Conservation (phyloP, 2,888 invertebrate species). For the Gastracanthus pulcherrimus region DNA sequence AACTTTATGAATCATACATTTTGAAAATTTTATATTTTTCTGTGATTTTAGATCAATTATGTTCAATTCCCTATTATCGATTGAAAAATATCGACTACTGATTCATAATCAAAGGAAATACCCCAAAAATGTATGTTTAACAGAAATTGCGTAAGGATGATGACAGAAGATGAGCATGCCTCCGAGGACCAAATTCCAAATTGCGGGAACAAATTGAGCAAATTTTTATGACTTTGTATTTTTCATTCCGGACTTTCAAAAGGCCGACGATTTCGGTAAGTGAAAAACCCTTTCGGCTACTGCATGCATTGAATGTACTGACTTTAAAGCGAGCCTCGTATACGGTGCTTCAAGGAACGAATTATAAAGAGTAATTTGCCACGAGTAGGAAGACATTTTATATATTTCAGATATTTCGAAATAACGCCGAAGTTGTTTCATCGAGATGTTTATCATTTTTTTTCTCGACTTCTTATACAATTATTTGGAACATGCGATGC, state of each 20-base stretch:
- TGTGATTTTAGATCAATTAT: too few species aligned
- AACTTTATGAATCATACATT: too few species aligned
- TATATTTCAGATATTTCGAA: background rate
- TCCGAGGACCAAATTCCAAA: background rate
- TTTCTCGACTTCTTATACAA: background rate
- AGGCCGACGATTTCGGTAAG: conserved; percentile 17
- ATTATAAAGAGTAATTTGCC: conserved; percentile 31
- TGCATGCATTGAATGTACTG: too few species aligned
- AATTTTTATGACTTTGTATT: conserved; percentile 17
- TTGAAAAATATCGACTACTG: background rate
- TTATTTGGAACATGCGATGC: background rate
- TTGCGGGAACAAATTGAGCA: conserved; percentile 11
- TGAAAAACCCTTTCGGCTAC: conserved; percentile 40
- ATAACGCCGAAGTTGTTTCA: background rate
- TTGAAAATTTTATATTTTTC: too few species aligned
- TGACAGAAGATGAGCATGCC: background rate
- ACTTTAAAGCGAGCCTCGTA: background rate
- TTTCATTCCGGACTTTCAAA: background rate
- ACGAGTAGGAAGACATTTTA: background rate
- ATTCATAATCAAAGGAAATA: background rate
- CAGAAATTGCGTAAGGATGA: background rate
- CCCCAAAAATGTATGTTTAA: background rate
- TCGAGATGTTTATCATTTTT: background rate
- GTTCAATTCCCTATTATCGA: background rate
- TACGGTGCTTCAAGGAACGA: conserved; percentile 23